Evolutionary conservation across 2,888 invertebrate genomes (phyloP), one percentile per base, ranked within the genome.

Genomic region (Amphimallon solstitiale): DNA sequence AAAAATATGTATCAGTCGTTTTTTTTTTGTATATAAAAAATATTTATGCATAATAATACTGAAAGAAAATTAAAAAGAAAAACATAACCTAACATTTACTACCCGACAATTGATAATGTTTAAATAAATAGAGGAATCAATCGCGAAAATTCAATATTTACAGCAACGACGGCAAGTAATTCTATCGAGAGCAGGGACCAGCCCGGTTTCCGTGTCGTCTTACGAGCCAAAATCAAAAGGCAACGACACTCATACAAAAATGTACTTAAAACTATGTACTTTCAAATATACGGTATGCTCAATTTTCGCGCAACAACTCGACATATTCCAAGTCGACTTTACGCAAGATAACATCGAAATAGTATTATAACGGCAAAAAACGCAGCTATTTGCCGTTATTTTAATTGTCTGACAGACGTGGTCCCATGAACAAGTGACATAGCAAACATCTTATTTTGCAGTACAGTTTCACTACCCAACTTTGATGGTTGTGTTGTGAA

Each of bases 21-120:
- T 29, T n/a, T n/a, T n/a, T n/a, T 56, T 59, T 29, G 29, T 29
- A 29, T 29, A 45, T 52, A 52, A 12, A 59, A 59, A 59, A 59
- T 59, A 40, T 59, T 59, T 59, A 59, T 23, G 56, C 56, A 59
- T 59, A 59, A 59, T 59, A 59, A 59, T 59, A 59, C 56, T 59
- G 56, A 29, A 12, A 43, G 40, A 38, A 54, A 54, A 54, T 54
- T 54, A 54, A 54, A 56, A 29, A 59, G 40, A 40, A 14, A 40
- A 59, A 59, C 56, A 59, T 59, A 59, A 43, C 56, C 56, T 59
- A n/a, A 59, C 14, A 43, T 43, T 3, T 59, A 29, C 38, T 29
- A 29, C 29, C 29, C 29, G 29, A 29, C 5, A 45, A 19, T 17
- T n/a, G 15, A 45, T 37, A 37, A 37, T 12, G 12, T n/a, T 45